A percentile compares a stretch with the other conserved stretches of the same genome.
Evolutionary conservation across 2,113 vertebrate species (phyloP).

Genomic region (Urocitellus parryii): DNA sequence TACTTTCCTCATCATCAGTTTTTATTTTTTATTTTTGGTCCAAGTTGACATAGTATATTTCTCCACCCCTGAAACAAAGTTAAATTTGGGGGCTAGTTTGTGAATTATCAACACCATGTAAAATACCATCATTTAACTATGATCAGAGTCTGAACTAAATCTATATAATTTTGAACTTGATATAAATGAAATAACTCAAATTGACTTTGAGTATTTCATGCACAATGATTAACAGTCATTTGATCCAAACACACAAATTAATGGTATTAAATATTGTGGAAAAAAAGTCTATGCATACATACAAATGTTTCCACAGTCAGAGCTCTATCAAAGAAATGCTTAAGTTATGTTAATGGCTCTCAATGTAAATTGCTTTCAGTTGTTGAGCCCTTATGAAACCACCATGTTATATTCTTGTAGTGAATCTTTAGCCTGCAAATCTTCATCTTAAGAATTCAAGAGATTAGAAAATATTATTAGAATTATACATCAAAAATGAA

Average conservation of each 20-base stretch:
- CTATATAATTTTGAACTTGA: conserved; percentile 15
- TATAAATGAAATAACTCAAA: conserved; percentile 26
- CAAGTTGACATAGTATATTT: not conserved
- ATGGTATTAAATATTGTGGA: not conserved
- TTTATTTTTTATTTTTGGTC: not conserved
- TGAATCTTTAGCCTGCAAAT: not conserved
- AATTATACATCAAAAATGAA: not conserved
- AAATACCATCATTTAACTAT: conserved; percentile 21
- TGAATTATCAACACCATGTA: not conserved
- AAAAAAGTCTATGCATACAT: not conserved
- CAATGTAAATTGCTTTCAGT: not conserved
- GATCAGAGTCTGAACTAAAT: not conserved
- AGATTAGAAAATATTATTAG: not conserved
- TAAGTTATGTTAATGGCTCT: not conserved
- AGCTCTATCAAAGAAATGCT: not conserved
- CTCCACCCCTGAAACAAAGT: not conserved
- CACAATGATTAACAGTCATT: not conserved
- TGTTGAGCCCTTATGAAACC: not conserved
- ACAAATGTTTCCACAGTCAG: conserved; percentile 1
- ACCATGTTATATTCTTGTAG: not conserved
- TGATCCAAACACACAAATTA: not conserved
- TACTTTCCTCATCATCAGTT: not conserved
- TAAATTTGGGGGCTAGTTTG: not conserved
- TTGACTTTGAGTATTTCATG: not conserved
- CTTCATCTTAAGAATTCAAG: not conserved